These are phyloP conservation scores for Macrotus californicus DNA, from an alignment of 2,113 vertebrate species.

Conservation along the genomic window DNA sequence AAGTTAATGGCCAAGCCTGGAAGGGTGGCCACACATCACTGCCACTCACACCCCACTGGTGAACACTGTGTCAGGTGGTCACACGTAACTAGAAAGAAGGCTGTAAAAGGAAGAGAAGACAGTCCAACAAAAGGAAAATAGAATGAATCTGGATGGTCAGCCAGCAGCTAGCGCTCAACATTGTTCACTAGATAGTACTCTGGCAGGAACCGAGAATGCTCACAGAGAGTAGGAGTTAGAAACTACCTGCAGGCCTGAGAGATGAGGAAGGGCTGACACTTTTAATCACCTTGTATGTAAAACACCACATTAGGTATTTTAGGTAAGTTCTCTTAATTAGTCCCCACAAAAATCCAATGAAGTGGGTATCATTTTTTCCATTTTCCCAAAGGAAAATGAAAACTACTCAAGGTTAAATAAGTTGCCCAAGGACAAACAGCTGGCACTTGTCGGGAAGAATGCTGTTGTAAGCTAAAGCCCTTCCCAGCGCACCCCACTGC, in stretches of 20 bases:
- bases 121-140: neutral
- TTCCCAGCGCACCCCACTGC: neutral
- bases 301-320: neutral
- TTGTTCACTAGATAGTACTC: neutral
- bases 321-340: neutral
- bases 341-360: neutral
- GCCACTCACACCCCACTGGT: neutral
- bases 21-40: neutral
- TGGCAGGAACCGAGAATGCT: neutral
- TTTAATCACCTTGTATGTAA: neutral
- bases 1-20: neutral
- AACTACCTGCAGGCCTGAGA: neutral
- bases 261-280: neutral
- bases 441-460: neutral
- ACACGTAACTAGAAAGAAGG: neutral
- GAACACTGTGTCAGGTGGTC: neutral
- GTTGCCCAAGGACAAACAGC: neutral
- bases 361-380: neutral
- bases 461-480: neutral
- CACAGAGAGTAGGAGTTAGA: neutral
- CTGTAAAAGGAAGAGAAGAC: neutral
- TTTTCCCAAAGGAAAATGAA: slow-evolving; percentile 5
- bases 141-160: neutral
- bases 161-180: neutral
- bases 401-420: neutral